Evolutionary conservation across 2,113 vertebrate genomes (phyloP).

Genomic region (Nerophis lumbriciformis): DNA sequence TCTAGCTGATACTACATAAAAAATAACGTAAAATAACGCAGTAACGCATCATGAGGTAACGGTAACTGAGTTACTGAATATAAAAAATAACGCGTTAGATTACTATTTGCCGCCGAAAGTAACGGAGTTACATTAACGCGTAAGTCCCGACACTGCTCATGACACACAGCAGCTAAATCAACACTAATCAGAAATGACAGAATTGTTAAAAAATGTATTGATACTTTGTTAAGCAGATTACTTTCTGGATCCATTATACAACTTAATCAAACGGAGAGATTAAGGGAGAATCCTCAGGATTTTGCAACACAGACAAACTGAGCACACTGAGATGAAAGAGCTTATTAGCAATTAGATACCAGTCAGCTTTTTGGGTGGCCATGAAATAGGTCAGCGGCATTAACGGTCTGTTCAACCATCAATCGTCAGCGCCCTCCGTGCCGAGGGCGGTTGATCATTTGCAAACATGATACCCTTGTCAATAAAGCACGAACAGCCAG

Average conservation of each 20-base stretch:
- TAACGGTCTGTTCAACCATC: slow-evolving; percentile 37
- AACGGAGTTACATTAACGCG: too few species aligned
- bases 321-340: slow-evolving; percentile 15
- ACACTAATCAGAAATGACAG: too few species aligned
- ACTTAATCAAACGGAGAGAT: slow-evolving; percentile 2
- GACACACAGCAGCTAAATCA: too few species aligned
- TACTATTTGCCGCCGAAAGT: too few species aligned
- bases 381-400: slow-evolving; percentile 26
- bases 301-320: background rate
- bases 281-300: slow-evolving; percentile 11
- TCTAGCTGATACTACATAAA: too few species aligned
- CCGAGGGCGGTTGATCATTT: slow-evolving; percentile 41
- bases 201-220: too few species aligned
- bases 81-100: too few species aligned
- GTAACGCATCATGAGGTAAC: too few species aligned
- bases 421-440: slow-evolving; percentile 50
- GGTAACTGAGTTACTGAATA: too few species aligned
- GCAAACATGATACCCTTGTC: slow-evolving; percentile 39
- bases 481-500: slow-evolving; percentile 31
- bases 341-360: slow-evolving; percentile 22
- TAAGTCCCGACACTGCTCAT: too few species aligned
- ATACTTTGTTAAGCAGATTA: too few species aligned
- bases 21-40: too few species aligned
- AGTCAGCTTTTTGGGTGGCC: slow-evolving; percentile 9
- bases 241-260: background rate